phyloP scores from a whole-genome alignment of 1,140 invertebrate genomes.

The Battus philenor region DNA sequence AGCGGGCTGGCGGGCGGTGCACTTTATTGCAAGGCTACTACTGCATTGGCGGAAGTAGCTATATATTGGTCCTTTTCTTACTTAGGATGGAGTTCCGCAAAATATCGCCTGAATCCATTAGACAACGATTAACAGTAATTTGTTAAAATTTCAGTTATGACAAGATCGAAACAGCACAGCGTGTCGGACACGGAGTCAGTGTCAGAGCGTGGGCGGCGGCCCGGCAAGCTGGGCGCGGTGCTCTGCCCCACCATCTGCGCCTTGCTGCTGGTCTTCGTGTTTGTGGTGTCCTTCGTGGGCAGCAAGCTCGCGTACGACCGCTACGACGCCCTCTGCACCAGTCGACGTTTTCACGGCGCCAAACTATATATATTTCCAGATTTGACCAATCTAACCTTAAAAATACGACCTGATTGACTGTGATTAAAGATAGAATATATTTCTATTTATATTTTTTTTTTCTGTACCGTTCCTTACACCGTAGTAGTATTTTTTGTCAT shows the following conservation, averaged over 20 bases:
- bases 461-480: no score
- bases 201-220: slow-evolving; percentile 25
- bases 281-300: slow-evolving; percentile 42
- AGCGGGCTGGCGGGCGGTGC: no score
- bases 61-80: no score
- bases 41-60: no score
- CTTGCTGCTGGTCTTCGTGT: slow-evolving; percentile 37
- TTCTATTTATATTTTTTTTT: no score
- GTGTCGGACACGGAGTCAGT: slow-evolving; percentile 40
- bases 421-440: background rate
- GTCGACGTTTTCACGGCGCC: slow-evolving; percentile 7
- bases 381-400: slow-evolving; percentile 16
- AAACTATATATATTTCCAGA: slow-evolving; percentile 37
- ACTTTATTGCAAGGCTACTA: no score
- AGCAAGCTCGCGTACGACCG: slow-evolving; percentile 45
- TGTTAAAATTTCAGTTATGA: slow-evolving; percentile 50
- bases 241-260: slow-evolving; percentile 54
- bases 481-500: no score
- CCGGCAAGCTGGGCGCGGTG: slow-evolving; percentile 39
- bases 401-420: background rate
- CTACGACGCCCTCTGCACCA: slow-evolving; percentile 32
- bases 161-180: slow-evolving; percentile 31
- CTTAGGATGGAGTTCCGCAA: no score
- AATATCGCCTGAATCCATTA: no score
- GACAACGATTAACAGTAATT: no score